Base-by-base conservation (phyloP, 2,888 invertebrate species). In the Eupithecia dodoneata region DNA sequence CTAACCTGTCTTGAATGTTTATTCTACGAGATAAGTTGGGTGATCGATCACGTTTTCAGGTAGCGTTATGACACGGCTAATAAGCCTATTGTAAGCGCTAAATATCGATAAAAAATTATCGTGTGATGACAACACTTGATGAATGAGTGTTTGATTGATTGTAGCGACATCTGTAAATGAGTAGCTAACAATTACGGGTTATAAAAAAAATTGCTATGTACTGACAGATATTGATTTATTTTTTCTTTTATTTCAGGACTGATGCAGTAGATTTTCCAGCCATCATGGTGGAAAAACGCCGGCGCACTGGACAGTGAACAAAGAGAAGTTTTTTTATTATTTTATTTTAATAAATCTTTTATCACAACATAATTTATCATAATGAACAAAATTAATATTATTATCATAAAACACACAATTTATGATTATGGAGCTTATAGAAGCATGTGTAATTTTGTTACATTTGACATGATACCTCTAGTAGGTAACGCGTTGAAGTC, bases 1-100 rank as follows among this genome's bases (percentile, higher is more conserved):
- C 90, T 91, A 88, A 88, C 89, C 88, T 92, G 92, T 92, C 90
- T 52, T 81, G 82, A 78, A 82, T 89, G 90, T 92, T 92, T 92
- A 90, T 89, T 90, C 88, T 87, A 87, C 84, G 84, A 82, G 87
- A 88, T 90, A 89, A 86, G 74, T 86, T 86, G 84, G 83, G 89
- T 94, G 93, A 94, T 93, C 89, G 92, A 94, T 94, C 87, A 79
- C 74, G 90, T 88, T 89, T 88, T 88, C 88, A 88, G 85, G 84
- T 82, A 74, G 86, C 90, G 88, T 88, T 86, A 87, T 90, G 89
- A 87, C 85, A 89, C 87, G 89, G 85, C 86, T 87, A 85, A 88
- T 89, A 89, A 81, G 77, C 86, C 83, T 80, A 89, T 89, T 90
- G 89, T 83, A 84, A 83, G 83, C 83, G 85, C 88, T 87, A 87